These are phyloP conservation scores for Drosophila kepulauana DNA, from an alignment of 1,140 invertebrate genomes.

Conservation along the genomic window DNA sequence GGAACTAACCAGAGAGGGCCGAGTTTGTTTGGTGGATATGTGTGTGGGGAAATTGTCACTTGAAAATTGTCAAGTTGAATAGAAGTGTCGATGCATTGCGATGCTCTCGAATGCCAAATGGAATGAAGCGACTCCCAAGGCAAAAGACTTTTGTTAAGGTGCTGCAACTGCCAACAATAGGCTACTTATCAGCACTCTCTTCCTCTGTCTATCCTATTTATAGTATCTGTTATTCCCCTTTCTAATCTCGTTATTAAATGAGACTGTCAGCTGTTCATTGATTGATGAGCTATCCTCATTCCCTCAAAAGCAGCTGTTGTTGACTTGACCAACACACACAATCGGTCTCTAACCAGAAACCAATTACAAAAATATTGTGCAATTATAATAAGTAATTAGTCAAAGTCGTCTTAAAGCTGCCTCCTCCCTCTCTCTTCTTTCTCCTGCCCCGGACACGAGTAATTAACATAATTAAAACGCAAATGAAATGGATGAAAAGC, in stretches of 20 bases:
- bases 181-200: slow-evolving; percentile 23
- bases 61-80: slow-evolving; percentile 68
- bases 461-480: slow-evolving; percentile 69
- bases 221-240: background rate
- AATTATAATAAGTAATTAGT: slow-evolving; percentile 73
- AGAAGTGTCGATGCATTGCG: slow-evolving; percentile 43
- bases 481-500: slow-evolving; percentile 52
- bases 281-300: slow-evolving; percentile 30
- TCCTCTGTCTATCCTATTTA: background rate
- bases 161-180: slow-evolving; percentile 20
- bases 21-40: slow-evolving; percentile 47
- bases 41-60: slow-evolving; percentile 74
- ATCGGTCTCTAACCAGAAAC: background rate
- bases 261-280: slow-evolving; percentile 39
- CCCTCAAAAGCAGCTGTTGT: slow-evolving; percentile 14
- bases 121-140: background rate
- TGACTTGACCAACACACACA: background rate
- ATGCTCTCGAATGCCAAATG: background rate
- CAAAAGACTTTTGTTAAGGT: slow-evolving; percentile 21
- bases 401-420: slow-evolving; percentile 55
- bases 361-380: slow-evolving; percentile 48
- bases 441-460: background rate
- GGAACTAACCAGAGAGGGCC: slow-evolving; percentile 34
- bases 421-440: background rate
- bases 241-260: slow-evolving; percentile 18